Base-by-base conservation (phyloP, 1,140 invertebrate species). In the Amyelois transitella region DNA sequence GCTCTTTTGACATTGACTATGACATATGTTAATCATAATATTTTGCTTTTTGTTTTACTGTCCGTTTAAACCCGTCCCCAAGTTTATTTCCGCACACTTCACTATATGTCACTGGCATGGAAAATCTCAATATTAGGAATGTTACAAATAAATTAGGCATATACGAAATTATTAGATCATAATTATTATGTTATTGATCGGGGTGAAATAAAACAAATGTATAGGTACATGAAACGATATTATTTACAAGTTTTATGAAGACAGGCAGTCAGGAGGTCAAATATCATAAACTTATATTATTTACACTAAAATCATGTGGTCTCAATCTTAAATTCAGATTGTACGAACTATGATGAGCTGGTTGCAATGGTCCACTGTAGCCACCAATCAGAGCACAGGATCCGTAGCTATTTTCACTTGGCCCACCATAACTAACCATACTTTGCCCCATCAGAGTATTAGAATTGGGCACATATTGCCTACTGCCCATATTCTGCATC, bases 241-340 rank as follows among this genome's bases (percentile, higher is more conserved):
- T 20, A n/a, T n/a, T 8, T 5, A 24, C 0, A 14, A 38, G 17
- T 38, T 38, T 38, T 14, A 38, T 38, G n/a, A 12, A 38, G 12
- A 38, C 32, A 38, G 17, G 6, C 7, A 12, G n/a, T 14, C 6
- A 38, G 12, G 17, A 38, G 22, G 3, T 24, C 6, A 45, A 24
- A 55, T 56, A 43, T 82, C 60, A 87, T 73, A 88, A 80, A n/a
- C 83, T 76, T 67, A 89, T 82, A 61, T 86, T 84, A 62, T 89
- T 88, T 62, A 89, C 75, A 50, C 78, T 85, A 63, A 88, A 88
- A 62, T 89, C 88, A 48, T 88, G 87, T 0, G 86, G 81, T 60
- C 88, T 73, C 47, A 89, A 67, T 61, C 88, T 73, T 64, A 88
- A 72, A 63, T 89, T 89, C 38, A 89, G 60, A 64, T 89, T 89